Evolutionary conservation across 2,113 vertebrate genomes (phyloP).

Genomic region (Catagonus wagneri): DNA sequence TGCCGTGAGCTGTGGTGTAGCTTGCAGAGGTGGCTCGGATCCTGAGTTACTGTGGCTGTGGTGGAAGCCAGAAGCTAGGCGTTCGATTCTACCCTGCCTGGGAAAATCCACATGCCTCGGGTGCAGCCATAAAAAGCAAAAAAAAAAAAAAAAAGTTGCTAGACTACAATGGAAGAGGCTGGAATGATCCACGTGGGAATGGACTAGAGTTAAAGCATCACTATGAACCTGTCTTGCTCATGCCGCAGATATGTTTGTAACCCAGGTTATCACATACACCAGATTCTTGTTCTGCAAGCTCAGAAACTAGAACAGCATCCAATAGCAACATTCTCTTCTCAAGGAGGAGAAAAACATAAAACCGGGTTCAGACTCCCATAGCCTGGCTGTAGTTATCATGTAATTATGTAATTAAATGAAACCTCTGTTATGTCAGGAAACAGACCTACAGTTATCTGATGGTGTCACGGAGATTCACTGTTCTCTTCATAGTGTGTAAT

Average conservation of each 20-base stretch:
- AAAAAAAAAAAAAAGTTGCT: background rate
- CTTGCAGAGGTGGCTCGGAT: too few relatives aligned
- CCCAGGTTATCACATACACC: fast-evolving
- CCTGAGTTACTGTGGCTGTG: too few relatives aligned
- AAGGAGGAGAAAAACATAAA: background rate
- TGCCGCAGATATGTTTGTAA: background rate
- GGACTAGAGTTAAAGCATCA: background rate
- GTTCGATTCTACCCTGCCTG: too few relatives aligned
- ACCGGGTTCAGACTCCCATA: background rate
- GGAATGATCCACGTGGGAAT: background rate
- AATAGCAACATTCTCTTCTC: too few relatives aligned
- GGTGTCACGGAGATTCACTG: background rate
- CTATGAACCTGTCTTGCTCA: background rate
- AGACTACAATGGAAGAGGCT: background rate
- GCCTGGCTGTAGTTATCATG: background rate
- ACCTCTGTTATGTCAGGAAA: background rate
- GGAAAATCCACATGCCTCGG: too few relatives aligned
- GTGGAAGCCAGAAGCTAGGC: too few relatives aligned
- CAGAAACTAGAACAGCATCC: background rate
- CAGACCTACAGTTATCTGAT: background rate
- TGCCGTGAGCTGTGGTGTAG: too few relatives aligned
- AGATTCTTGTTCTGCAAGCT: background rate
- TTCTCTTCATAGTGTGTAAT: background rate
- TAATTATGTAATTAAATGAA: background rate
- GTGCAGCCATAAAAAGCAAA: too few relatives aligned